Conservation (phyloP, 2,113 vertebrate genomes). For the Thunnus maccoyii region DNA sequence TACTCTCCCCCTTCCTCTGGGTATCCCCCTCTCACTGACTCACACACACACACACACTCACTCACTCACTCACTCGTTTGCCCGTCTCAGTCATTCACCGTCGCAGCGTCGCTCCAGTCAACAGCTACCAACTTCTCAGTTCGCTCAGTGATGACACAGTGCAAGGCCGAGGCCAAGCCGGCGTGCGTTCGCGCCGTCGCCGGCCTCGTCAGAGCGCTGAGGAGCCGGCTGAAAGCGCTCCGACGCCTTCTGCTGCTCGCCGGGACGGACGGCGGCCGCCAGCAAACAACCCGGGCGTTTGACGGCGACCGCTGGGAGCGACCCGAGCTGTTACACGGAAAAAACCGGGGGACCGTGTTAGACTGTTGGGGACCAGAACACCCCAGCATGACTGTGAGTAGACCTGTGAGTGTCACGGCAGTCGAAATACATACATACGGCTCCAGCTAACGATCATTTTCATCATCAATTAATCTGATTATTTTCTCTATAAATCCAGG, state of each 20-base stretch:
- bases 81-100: slow-evolving; percentile 1
- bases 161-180: slow-evolving; percentile 18
- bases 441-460: no score
- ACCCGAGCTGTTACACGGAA: neutral
- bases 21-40: slow-evolving; percentile 63
- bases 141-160: slow-evolving; percentile 42
- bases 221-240: slow-evolving; percentile 70
- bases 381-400: slow-evolving; percentile 56
- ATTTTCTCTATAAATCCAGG: no score
- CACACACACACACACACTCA: slow-evolving; percentile 11
- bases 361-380: slow-evolving; percentile 26
- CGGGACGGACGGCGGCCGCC: neutral
- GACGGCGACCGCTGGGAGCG: neutral
- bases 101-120: neutral
- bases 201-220: slow-evolving; percentile 54
- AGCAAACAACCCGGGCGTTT: neutral
- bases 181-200: neutral
- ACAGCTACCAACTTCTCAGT: neutral
- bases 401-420: no score
- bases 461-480: no score
- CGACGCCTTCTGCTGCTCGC: slow-evolving; percentile 49
- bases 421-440: no score
- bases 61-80: neutral
- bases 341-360: neutral
- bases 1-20: slow-evolving; percentile 13